Evolutionary conservation across 2,113 vertebrate genomes (phyloP), one percentile per base, ranked within the genome.

Genomic region (Sapayoa aenigma): DNA sequence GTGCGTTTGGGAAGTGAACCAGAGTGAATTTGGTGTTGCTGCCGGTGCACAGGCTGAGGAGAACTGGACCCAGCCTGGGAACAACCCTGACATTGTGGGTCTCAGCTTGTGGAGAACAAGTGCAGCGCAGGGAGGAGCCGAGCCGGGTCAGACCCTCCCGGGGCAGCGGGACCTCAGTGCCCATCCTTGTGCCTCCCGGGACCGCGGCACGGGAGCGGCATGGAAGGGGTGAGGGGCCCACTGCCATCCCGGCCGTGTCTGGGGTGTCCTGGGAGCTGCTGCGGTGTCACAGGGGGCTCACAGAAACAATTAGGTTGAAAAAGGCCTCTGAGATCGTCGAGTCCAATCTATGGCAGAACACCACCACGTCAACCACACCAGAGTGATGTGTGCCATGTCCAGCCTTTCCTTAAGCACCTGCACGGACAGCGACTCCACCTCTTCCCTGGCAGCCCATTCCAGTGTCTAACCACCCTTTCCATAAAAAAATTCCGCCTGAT

Each of bases 181-280:
- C 17, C 20, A 1, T 4, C 55, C 39, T 9, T 3, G 12, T 14
- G 7, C 16, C 65, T 12, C 53, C 0, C 0, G 41, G 42, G 6
- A 3, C 39, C 14, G 1, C 14, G 27, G 4, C 22, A 6, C 1
- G 1, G 30, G 20, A 9, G 33, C 71, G 17, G 11, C 0, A 4
- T 4, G 52, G 13, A 12, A 2, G 27, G n/a, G 20, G 7, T 0
- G 1, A 31, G 20, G 37, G 13, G 42, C 12, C 31, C 42, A 1
- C 8, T 3, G 31, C 4, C 11, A 1, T 6, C 22, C 24, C 5
- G 41, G 4, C 37, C 4, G 6, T 49, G 33, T 31, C 30, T 19
- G 11, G 13, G 4, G 24, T 6, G 9, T 28, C 9, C 22, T 17
- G 9, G 16, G n/a, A 7, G 9, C 15, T 3, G 37, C 3, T 15